Conservation (phyloP, 2,888 invertebrate genomes). For the Copidosoma aretas region DNA sequence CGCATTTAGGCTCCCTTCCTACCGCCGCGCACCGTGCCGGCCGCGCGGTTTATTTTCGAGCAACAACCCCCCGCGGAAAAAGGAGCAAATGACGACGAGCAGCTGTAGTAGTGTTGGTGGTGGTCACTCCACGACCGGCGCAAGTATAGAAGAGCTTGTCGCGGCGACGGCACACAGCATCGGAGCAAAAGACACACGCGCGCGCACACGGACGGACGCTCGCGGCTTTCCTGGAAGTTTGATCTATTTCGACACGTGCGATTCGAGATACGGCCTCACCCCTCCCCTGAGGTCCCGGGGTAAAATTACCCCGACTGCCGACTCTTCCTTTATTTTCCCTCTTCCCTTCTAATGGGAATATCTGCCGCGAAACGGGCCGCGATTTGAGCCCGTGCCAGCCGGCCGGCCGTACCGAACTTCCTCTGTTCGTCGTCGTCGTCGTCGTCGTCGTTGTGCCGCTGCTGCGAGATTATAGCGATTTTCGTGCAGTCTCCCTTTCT, state of each 20-base stretch:
- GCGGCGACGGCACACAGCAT: background rate
- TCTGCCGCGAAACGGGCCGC: background rate
- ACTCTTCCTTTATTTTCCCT: background rate
- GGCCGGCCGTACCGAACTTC: too few relatives aligned
- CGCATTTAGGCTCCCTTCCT: conserved; percentile 20
- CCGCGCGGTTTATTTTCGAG: conserved; percentile 36
- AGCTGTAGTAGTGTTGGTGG: too few relatives aligned
- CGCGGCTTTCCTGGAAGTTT: conserved; percentile 35
- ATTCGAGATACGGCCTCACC: conserved; percentile 5
- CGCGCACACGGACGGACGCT: conserved; percentile 13
- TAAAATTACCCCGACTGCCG: conserved; percentile 10
- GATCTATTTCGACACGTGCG: conserved; percentile 36
- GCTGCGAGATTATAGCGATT: too few relatives aligned
- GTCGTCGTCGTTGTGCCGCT: too few relatives aligned
- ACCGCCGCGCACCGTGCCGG: background rate
- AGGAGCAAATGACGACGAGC: conserved; percentile 13
- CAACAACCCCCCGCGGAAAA: conserved; percentile 23
- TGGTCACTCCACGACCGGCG: too few relatives aligned
- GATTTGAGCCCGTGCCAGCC: background rate
- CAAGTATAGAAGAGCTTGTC: background rate
- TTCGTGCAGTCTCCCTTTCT: too few relatives aligned
- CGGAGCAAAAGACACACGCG: conserved; percentile 29
- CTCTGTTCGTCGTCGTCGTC: too few relatives aligned
- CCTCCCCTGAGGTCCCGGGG: background rate
- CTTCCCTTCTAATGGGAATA: background rate